These are phyloP conservation scores for Cyclophora albipunctata DNA, from an alignment of 2,888 invertebrate genomes.

Conservation along the genomic window DNA sequence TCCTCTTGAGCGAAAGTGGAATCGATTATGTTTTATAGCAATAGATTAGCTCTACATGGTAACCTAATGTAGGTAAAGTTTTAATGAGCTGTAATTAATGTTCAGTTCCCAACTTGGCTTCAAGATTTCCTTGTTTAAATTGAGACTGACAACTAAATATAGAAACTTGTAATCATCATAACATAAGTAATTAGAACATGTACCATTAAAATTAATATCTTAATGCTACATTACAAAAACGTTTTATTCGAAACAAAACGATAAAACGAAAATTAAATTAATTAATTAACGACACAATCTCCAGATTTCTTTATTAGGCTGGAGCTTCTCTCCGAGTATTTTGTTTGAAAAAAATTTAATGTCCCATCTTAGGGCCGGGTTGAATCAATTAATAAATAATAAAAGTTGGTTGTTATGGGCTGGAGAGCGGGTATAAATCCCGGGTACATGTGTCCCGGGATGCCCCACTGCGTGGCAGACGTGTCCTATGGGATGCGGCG, in stretches of 20 bases:
- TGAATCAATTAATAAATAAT: slow-evolving; percentile 58
- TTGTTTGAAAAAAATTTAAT: slow-evolving; percentile 17
- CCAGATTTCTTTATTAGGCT: slow-evolving; percentile 22
- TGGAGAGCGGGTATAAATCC: slow-evolving; percentile 41
- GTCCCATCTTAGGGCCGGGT: slow-evolving; percentile 32
- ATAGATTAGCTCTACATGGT: no score
- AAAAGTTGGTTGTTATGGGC: slow-evolving; percentile 38
- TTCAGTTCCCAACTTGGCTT: no score
- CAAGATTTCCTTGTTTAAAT: no score
- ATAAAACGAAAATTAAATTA: slow-evolving; percentile 14
- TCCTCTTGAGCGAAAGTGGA: no score
- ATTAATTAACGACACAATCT: slow-evolving; percentile 17
- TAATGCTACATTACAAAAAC: slow-evolving; percentile 9
- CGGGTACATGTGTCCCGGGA: slow-evolving; percentile 44
- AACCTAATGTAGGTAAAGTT: no score
- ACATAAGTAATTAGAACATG: no score
- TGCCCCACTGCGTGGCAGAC: slow-evolving; percentile 22
- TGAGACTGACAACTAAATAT: no score
- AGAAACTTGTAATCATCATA: no score
- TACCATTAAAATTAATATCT: background rate
- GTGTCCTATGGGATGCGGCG: slow-evolving; percentile 19
- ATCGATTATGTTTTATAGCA: no score
- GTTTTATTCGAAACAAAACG: slow-evolving; percentile 10
- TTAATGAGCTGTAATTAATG: no score
- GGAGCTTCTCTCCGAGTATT: slow-evolving; percentile 16